phyloP scores from a whole-genome alignment of 1,140 invertebrate genomes.

The Watersipora subatra region DNA sequence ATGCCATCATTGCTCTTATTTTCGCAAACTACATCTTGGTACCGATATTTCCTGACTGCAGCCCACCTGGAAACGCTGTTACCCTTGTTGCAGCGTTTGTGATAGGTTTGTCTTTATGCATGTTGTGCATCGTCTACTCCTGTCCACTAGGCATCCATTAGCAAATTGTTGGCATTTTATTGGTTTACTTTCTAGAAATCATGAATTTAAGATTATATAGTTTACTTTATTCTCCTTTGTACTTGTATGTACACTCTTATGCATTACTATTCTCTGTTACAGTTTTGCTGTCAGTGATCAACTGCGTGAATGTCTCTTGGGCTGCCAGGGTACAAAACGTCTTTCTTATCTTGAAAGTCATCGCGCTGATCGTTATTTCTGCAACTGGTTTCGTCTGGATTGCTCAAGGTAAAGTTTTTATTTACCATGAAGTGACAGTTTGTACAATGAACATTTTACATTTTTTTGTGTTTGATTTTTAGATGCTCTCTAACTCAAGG shows the following conservation, averaged over 20 bases:
- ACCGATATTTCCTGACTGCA: slow-evolving; percentile 10
- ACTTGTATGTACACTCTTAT: neutral
- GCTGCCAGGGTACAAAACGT: slow-evolving; percentile 34
- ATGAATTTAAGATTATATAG: too few species aligned
- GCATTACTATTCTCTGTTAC: slow-evolving; percentile 15
- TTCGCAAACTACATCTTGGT: slow-evolving; percentile 10
- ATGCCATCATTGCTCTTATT: neutral
- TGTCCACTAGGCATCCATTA: neutral
- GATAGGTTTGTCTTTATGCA: neutral
- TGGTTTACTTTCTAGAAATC: too few species aligned
- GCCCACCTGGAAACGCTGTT: slow-evolving; percentile 3
- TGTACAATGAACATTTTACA: neutral
- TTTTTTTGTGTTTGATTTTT: too few species aligned
- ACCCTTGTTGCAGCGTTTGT: slow-evolving; percentile 7
- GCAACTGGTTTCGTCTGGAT: slow-evolving; percentile 32
- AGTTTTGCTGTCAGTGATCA: slow-evolving; percentile 36
- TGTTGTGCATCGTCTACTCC: neutral
- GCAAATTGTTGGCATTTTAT: too few species aligned
- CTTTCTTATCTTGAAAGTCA: slow-evolving; percentile 35
- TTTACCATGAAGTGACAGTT: neutral
- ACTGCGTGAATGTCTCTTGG: slow-evolving; percentile 35
- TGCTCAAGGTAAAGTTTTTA: slow-evolving; percentile 21
- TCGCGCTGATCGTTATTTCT: slow-evolving; percentile 38
- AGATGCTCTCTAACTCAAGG: too few species aligned
- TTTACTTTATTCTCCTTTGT: too few species aligned